A percentile compares a stretch with the other conserved stretches of the same genome.
Conservation (phyloP, 2,797 vertebrate species). For the Phataginus tetradactyla region DNA sequence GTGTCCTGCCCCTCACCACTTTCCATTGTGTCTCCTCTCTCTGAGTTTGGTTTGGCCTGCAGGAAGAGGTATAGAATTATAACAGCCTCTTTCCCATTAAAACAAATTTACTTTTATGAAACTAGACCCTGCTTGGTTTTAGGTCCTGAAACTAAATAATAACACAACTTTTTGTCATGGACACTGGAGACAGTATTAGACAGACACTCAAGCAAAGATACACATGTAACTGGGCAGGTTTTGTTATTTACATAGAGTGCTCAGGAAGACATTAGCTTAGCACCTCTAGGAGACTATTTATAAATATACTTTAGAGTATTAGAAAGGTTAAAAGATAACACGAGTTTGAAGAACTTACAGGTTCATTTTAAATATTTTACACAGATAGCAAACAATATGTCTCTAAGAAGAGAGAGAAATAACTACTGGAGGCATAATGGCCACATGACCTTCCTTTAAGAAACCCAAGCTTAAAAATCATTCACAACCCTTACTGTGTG, state of each 20-base stretch:
- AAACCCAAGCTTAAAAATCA: not conserved
- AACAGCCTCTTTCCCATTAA: not conserved
- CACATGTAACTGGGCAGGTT: not conserved
- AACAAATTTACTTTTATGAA: slow-evolving; percentile 10
- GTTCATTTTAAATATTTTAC: not conserved
- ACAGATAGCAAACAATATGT: not conserved
- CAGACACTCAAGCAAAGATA: not conserved
- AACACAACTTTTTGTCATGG: not conserved
- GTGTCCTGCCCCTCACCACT: not conserved
- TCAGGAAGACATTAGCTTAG: not conserved
- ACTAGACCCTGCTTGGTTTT: not conserved
- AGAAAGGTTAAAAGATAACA: slow-evolving; percentile 9
- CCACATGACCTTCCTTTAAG: not conserved
- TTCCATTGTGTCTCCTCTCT: not conserved
- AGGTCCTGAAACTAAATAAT: slow-evolving; percentile 7
- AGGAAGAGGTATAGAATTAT: not conserved
- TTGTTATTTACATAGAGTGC: not conserved
- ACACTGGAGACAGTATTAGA: not conserved
- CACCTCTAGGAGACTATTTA: not conserved
- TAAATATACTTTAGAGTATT: not conserved
- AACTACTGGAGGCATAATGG: not conserved
- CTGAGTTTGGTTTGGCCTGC: not conserved
- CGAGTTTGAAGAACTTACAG: not conserved
- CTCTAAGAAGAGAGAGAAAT: not conserved
- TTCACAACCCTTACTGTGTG: not conserved